These are phyloP conservation scores for Dendrolimus pini DNA, from an alignment of 2,888 invertebrate species.

Conservation along the genomic window DNA sequence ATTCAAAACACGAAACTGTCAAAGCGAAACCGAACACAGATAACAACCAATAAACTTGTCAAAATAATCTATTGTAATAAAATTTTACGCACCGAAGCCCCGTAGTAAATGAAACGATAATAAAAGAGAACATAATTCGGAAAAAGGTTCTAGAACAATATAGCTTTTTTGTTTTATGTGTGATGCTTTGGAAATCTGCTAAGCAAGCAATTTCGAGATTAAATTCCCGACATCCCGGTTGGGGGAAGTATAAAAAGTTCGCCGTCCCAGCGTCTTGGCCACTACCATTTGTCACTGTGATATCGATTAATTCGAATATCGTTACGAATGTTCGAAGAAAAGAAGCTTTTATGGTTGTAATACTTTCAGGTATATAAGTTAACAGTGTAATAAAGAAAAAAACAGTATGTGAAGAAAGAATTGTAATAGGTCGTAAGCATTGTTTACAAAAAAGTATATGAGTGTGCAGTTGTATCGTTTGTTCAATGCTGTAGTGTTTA, in stretches of 20 bases:
- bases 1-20: no score
- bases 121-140: background rate
- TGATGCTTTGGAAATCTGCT: conserved; percentile 46
- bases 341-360: background rate
- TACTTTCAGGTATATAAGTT: background rate
- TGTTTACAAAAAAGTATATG: no score
- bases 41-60: background rate
- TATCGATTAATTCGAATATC: background rate
- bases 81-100: no score
- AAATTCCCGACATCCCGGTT: conserved; percentile 59
- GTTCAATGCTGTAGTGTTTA: no score
- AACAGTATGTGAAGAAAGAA: no score
- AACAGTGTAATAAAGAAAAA: no score
- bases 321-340: background rate
- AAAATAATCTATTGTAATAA: conserved; percentile 6
- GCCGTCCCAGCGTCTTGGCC: conserved; percentile 20
- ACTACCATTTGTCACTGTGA: conserved; percentile 21
- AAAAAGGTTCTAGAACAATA: conserved; percentile 16
- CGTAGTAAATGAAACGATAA: conserved; percentile 15
- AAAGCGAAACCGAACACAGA: no score
- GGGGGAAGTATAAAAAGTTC: conserved; percentile 48
- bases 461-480: no score
- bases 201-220: conserved; percentile 66
- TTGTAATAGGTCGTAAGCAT: no score
- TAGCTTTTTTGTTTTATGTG: conserved; percentile 40